Base-by-base conservation (phyloP, 2,888 invertebrate species). In the Gymnoscelis rufifasciata region DNA sequence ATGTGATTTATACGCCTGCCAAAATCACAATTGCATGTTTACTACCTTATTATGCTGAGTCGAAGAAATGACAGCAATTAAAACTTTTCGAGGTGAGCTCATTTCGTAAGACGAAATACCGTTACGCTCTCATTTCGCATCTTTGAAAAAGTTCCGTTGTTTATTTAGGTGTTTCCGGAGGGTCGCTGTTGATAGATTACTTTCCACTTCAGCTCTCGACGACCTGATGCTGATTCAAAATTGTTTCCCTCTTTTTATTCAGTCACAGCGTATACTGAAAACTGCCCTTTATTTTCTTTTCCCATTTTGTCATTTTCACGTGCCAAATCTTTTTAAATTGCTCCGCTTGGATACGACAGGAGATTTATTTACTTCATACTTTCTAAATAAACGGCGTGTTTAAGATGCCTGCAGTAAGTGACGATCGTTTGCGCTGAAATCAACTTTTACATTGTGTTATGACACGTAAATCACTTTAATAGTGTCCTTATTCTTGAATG, bases 161-260 rank as follows among this genome's bases (percentile, higher is more conserved):
- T 74, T 77, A 69, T 73, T 71, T 68, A 68, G 74, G 68, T 69
- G 71, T 74, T 74, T 72, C 72, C 72, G 66, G 69, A 71, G 74
- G 73, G 71, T 65, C 62, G 62, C 62, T 62, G 71, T 69, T 78
- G 79, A 78, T 74, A 73, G 77, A 81, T 81, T 77, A 68, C 71
- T 74, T 74, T 68, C 63, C 63, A 66, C 68, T 62, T 58, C 50
- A 59, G 49, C 54, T 63, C 59, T 12, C 57, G 44, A 52, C 51
- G 48, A 51, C 66, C 51, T 42, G 60, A 58, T 59, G 62, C 63
- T 62, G 59, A 66, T 64, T 64, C 64, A 43, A 68, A 71, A 71
- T 73, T 66, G 68, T 71, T 74, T 71, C 68, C 68, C 65, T 67
- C 64, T 67, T 69, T 66, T 68, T 60, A 67, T 70, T 71, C 56